Evolutionary conservation across 2,113 vertebrate species (phyloP), one percentile per base, ranked within the genome.

Genomic region (Platycercus adscitus): DNA sequence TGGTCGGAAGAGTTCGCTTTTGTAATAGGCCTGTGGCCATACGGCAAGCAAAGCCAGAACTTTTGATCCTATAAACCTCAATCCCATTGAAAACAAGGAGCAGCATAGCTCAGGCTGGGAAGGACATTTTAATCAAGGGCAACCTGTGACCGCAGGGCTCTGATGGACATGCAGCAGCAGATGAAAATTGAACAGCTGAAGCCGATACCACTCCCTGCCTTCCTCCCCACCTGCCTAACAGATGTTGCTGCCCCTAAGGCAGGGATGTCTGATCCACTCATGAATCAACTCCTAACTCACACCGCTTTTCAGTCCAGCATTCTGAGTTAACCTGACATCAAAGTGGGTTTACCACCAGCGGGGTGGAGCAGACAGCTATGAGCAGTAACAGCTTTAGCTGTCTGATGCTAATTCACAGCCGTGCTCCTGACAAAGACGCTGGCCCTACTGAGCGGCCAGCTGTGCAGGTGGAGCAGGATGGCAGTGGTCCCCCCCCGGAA

Each of bases 251-350:
- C 86, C 94, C 79, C 14, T 12, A 3, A 52, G 95, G 94, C 81
- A 95, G 26, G 61, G 73, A 89, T 86, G 89, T 81, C 89, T 95
- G 81, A 87, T 60, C 55, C 77, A 50, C 49, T 88, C 77, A 76
- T 25, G 69, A 89, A 87, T 92, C 77, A 86, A 23, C 64, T 81
- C 83, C 58, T 78, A 87, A 87, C 23, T 82, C 80, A 47, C 11
- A 29, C 60, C 1, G 0, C 55, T 71, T 71, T 60, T 26, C 70
- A 78, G 35, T 47, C 31, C 0, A 0, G 16, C 1, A 0, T 52
- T 84, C 60, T 72, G 39, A 68, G 65, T n/a, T 37, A 89, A 75
- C 37, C 56, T 55, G 77, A 92, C 61, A 84, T 68, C 73, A 75
- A 80, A 86, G 88, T 6, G 23, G 44, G 66, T 56, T 72, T 77